These are phyloP conservation scores for Willisornis vidua DNA, from an alignment of 2,113 vertebrate species.

Conservation along the genomic window DNA sequence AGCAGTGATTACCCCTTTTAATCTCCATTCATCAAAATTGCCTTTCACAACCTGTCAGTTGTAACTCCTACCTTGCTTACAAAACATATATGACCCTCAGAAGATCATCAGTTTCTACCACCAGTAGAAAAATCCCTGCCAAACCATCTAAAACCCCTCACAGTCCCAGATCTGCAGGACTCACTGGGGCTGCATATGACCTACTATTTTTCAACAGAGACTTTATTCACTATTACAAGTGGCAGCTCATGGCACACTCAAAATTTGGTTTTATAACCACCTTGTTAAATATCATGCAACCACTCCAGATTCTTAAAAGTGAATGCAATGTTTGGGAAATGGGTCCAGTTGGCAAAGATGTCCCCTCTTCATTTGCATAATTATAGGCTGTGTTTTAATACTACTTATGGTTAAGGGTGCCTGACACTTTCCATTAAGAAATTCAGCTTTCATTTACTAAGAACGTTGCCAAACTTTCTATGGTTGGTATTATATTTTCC, in stretches of 20 bases:
- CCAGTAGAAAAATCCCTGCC: not conserved
- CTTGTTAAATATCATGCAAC: not conserved
- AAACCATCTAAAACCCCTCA: not conserved
- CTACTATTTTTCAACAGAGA: not conserved
- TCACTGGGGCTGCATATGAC: not conserved
- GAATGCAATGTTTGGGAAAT: not conserved
- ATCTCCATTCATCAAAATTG: not conserved
- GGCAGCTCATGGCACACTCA: not conserved
- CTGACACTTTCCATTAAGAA: constrained; percentile 61
- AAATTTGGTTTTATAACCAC: not conserved
- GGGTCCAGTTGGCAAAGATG: constrained; percentile 3
- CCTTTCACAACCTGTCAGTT: not conserved
- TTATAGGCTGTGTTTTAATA: not conserved
- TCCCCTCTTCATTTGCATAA: constrained; percentile 40
- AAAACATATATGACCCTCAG: not conserved
- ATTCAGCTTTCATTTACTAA: constrained; percentile 19
- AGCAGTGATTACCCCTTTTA: not conserved
- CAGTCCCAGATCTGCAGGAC: not conserved
- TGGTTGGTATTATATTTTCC: constrained; percentile 31
- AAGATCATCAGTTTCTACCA: not conserved
- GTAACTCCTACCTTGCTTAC: not conserved
- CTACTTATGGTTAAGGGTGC: constrained; percentile 24
- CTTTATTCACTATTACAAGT: not conserved
- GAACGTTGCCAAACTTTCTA: constrained; percentile 31
- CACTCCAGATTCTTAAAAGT: not conserved